Base-by-base conservation (phyloP, 2,797 vertebrate genomes). In the Syngnathus acus region DNA sequence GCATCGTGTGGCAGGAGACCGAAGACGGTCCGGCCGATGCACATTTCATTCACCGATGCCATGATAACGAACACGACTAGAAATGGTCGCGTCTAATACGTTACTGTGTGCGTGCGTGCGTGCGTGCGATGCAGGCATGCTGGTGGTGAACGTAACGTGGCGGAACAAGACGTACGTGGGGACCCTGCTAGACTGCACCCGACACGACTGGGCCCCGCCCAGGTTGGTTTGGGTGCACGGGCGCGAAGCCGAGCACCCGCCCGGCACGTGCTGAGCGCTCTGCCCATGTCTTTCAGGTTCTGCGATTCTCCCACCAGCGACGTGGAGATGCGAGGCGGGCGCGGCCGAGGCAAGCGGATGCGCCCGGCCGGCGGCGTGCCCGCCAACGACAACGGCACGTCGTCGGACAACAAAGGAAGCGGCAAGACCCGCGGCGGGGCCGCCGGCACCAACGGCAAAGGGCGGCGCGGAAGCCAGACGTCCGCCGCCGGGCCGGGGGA, bases 131-230 rank as follows among this genome's bases (percentile, higher is more conserved):
- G 40, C 9, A 98, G 96, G 96, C 51, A 97, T 98, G 95, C 84
- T 98, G 89, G 96, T 98, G 68, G 96, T 98, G 2, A 98, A 98
- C 1, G 96, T 98, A 68, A 98, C 96, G 14, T 98, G 96, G 96
- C 94, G 96, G 82, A 98, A 98, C 85, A 98, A 98, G 87, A 98
- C 96, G 0, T 98, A 98, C 0, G 96, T 98, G 57, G 96, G 96
- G 45, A 98, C 96, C 0, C 90, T 98, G 73, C 90, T 98, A 32
- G 96, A 98, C 89, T 98, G 96, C 76, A 98, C 96, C 0, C 90
- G 95, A 68, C 96, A 98, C 0, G 95, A 98, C 81, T 98, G 96
- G 96, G 96, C 96, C 0, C 96, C 96, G 9, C 96, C 96, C 9
- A 91, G 96, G 96, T 98, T 87, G 84, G 13, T 37, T 50, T 37